Percentiles rank a stretch among this genome's conserved stretches.
phyloP scores from a whole-genome alignment of 1,140 invertebrate species.

The Agrilus planipennis region DNA sequence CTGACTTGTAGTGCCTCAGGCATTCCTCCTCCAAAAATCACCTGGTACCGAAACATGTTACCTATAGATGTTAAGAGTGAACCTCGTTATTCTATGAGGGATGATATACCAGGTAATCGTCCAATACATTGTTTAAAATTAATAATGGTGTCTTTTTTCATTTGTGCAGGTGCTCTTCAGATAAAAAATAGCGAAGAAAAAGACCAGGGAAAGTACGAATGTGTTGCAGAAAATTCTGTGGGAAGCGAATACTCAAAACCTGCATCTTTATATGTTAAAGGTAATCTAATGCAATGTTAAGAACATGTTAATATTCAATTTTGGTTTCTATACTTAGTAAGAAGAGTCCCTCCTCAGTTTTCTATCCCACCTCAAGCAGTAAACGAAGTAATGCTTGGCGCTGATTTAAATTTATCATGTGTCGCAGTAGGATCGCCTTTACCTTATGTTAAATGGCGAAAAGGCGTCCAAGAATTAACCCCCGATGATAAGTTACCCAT shows the following conservation, averaged over 20 bases:
- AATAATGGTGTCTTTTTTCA: not conserved
- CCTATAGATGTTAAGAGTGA: constrained; percentile 71
- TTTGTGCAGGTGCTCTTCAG: constrained; percentile 72
- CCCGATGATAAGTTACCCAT: constrained; percentile 76
- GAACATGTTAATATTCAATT: no score
- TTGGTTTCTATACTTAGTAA: no score
- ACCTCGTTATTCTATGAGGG: constrained; percentile 70
- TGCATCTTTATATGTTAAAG: constrained; percentile 89
- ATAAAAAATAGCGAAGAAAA: constrained; percentile 81
- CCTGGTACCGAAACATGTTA: constrained; percentile 85
- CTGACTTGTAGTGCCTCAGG: constrained; percentile 80
- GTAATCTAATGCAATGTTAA: no score
- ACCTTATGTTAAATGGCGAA: constrained; percentile 93
- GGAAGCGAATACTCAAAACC: constrained; percentile 88
- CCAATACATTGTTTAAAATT: not conserved
- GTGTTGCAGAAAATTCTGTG: constrained; percentile 79
- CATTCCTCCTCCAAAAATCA: constrained; percentile 71
- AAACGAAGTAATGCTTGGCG: constrained; percentile 82
- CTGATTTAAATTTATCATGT: constrained; percentile 85
- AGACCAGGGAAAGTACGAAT: constrained; percentile 88
- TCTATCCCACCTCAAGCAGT: constrained; percentile 73
- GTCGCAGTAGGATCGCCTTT: constrained; percentile 95
- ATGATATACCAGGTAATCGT: constrained; percentile 59
- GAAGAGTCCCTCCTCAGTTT: constrained; percentile 87
- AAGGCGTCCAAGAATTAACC: constrained; percentile 70